Evolutionary conservation across 2,113 vertebrate genomes (phyloP), one percentile per base, ranked within the genome.

Genomic region (Boulengeromyrus knoepffleri): DNA sequence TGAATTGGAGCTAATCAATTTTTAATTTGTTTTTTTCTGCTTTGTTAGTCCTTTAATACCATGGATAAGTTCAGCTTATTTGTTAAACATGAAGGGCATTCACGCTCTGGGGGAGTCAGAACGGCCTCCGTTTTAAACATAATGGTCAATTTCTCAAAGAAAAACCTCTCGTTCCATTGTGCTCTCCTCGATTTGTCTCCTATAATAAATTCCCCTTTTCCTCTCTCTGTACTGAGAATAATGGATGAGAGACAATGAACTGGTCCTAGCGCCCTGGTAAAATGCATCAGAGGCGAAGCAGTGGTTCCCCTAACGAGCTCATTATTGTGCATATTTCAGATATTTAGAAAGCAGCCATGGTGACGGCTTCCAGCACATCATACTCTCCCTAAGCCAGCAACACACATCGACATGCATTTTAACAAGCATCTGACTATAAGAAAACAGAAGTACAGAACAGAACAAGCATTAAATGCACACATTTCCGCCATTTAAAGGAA

Each of bases 191-290:
- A 27, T 87, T 52, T 53, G 85, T 53, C 46, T 47, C 27, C 42
- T 49, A 19, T 77, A 21, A 39, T 85, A 88, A 49, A 8, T 80
- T 42, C 91, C 87, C n/a, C 49, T 80, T 88, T 89, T 53, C 77
- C 45, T 5, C 15, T 62, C 10, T 49, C 90, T 84, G 10, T 87
- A 87, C 36, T 86, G 42, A 27, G 89, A 91, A 87, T 90, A 91
- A 91, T 89, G 46, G 91, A 92, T 92, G 90, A 89, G 88, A 85
- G 87, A 88, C 45, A 85, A 92, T 92, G 91, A 91, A 91, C 89
- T 86, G 89, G 27, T 80, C 91, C 91, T 39, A 50, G 91, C 92
- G 90, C 85, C 17, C 70, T 0, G 85, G 88, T 90, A 91, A 92
- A 92, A 92, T 85, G 91, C 90, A 1, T 83, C 87, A 27, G 42